phyloP scores from a whole-genome alignment of 2,113 vertebrate genomes.

The Hyla sarda region DNA sequence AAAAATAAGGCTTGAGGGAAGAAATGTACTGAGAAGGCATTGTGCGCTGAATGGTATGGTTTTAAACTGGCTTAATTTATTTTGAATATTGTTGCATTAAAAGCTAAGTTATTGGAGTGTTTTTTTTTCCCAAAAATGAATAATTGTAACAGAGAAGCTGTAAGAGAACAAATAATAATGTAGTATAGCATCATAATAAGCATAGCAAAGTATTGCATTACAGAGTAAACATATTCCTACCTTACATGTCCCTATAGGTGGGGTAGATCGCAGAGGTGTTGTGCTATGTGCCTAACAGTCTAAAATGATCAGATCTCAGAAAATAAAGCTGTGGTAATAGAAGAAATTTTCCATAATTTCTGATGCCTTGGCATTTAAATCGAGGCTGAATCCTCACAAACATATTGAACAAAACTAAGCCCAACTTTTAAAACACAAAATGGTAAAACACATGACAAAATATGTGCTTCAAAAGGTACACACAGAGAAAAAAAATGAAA shows the following conservation, averaged over 20 bases:
- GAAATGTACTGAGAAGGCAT: slow-evolving; percentile 12
- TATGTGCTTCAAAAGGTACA: no score
- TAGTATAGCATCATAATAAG: not conserved
- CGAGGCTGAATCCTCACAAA: not conserved
- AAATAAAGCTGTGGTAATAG: not conserved
- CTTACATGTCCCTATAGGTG: not conserved
- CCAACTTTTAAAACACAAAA: no score
- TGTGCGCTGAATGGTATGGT: not conserved
- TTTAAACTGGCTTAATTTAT: slow-evolving; percentile 2
- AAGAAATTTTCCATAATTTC: not conserved
- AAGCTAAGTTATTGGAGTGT: not conserved
- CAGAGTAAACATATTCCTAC: not conserved
- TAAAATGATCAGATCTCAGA: not conserved
- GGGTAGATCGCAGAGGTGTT: not conserved
- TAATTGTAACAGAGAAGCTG: slow-evolving; percentile 21
- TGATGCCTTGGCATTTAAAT: not conserved
- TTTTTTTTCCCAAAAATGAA: not conserved
- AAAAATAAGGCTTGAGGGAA: slow-evolving; percentile 43
- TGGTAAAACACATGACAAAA: no score
- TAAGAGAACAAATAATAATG: slow-evolving; percentile 9
- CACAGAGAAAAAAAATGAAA: no score
- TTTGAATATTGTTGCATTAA: not conserved
- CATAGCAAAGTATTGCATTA: not conserved
- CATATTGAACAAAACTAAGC: no score
- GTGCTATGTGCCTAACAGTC: not conserved